phyloP scores from a whole-genome alignment of 2,797 vertebrate genomes.

The Staurois parvus region DNA sequence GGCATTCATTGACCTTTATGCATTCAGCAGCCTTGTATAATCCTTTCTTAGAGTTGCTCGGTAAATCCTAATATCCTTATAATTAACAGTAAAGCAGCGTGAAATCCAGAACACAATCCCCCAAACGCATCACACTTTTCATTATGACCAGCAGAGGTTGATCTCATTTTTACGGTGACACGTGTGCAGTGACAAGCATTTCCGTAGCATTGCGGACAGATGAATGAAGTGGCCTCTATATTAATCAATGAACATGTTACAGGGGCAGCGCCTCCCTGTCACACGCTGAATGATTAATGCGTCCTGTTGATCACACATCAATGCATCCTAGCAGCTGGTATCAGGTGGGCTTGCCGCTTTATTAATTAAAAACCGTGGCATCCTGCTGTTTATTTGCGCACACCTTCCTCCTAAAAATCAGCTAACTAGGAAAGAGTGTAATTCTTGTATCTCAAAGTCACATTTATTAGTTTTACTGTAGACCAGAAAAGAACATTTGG shows the following conservation, averaged over 20 bases:
- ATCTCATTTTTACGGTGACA: not conserved
- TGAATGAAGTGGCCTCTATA: constrained; percentile 48
- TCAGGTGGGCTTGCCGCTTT: constrained; percentile 3
- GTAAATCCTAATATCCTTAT: not conserved
- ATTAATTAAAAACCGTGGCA: constrained; percentile 4
- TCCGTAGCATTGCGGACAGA: not conserved
- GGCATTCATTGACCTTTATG: no score
- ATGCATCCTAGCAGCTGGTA: constrained; percentile 5
- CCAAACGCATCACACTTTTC: not conserved
- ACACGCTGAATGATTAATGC: constrained; percentile 20
- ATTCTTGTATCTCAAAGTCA: not conserved
- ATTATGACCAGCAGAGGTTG: not conserved
- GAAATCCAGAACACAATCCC: not conserved
- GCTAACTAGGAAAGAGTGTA: not conserved
- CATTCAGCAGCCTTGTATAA: no score
- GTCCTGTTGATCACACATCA: constrained; percentile 13
- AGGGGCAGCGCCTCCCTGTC: constrained; percentile 5
- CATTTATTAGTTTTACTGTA: no score
- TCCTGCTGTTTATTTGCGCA: not conserved
- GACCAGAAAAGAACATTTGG: no score
- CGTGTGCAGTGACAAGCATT: not conserved
- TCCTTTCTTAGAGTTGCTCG: not conserved
- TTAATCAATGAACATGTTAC: constrained; percentile 21
- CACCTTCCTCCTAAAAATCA: not conserved
- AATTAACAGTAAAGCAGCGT: not conserved